Conservation (phyloP, 2,888 invertebrate genomes). For the Netelia melanura region DNA sequence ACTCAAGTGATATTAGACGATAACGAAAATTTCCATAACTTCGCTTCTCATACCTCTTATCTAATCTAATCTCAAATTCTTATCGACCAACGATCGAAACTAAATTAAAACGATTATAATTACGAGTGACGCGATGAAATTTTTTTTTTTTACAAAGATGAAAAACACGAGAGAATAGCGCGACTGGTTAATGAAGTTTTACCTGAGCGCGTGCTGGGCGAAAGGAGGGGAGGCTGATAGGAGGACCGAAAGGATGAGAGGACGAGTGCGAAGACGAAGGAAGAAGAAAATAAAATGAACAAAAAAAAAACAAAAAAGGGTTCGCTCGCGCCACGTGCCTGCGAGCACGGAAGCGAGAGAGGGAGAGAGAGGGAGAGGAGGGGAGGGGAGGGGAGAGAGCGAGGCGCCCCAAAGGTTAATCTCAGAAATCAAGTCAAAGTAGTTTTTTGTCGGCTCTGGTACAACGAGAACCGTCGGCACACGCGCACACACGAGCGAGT, state of each 20-base stretch:
- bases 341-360: constrained; percentile 44
- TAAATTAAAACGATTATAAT: background rate
- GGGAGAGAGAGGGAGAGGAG: constrained; percentile 27
- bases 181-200: constrained; percentile 62
- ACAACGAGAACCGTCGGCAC: constrained; percentile 45
- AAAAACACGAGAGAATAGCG: background rate
- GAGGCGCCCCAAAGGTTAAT: constrained; percentile 80
- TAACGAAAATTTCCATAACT: background rate
- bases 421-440: constrained; percentile 83
- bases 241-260: constrained; percentile 51
- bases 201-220: constrained; percentile 83
- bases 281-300: background rate
- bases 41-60: background rate
- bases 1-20: background rate
- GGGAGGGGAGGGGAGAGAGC: constrained; percentile 20
- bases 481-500: constrained; percentile 61
- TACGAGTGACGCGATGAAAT: background rate
- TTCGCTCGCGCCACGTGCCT: constrained; percentile 81
- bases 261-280: constrained; percentile 30
- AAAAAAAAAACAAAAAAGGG: constrained; percentile 64
- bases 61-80: too few relatives aligned
- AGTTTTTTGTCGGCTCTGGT: constrained; percentile 77
- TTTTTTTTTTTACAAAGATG: too few relatives aligned
- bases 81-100: too few relatives aligned
- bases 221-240: constrained; percentile 62